phyloP scores from a whole-genome alignment of 2,113 vertebrate species.

The Kobus ellipsiprymnus region DNA sequence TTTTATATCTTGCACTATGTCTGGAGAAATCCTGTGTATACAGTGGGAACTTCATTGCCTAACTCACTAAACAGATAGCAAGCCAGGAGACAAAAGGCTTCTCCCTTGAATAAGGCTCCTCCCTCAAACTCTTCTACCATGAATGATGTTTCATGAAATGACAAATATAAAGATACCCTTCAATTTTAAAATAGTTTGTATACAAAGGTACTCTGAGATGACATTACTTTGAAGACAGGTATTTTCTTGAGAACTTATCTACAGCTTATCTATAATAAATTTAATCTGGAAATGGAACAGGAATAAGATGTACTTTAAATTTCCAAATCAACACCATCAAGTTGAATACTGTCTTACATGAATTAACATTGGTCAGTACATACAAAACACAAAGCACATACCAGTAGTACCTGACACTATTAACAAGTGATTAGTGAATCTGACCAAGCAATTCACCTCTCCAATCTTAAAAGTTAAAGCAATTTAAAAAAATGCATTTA shows the following conservation, averaged over 20 bases:
- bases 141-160: neutral
- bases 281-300: neutral
- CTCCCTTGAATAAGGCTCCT: neutral
- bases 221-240: neutral
- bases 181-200: neutral
- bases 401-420: neutral
- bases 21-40: neutral
- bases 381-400: constrained; percentile 3
- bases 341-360: neutral
- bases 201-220: neutral
- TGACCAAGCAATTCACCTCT: neutral
- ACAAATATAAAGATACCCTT: neutral
- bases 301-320: neutral
- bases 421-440: neutral
- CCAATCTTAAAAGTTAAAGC: neutral
- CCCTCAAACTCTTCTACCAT: neutral
- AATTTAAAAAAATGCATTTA: neutral
- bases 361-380: neutral
- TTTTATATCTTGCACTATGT: neutral
- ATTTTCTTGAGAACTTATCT: neutral
- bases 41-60: neutral
- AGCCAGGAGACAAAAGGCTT: neutral
- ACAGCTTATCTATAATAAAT: neutral
- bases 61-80: neutral
- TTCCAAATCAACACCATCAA: neutral